Conservation (phyloP, 2,113 vertebrate genomes). For the Kobus ellipsiprymnus region DNA sequence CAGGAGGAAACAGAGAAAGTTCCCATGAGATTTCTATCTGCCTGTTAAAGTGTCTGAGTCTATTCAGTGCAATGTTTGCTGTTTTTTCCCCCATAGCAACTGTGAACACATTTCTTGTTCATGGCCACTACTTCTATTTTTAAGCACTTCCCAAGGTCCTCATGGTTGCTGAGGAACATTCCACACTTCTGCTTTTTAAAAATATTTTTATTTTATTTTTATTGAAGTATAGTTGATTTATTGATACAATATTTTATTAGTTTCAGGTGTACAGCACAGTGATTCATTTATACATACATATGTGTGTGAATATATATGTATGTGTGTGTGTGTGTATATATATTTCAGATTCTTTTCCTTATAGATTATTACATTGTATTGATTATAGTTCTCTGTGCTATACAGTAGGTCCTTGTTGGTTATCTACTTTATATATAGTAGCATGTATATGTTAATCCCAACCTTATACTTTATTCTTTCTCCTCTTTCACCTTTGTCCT, state of each 20-base stretch:
- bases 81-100: not conserved
- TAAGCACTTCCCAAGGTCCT: not conserved
- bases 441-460: not conserved
- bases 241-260: not conserved
- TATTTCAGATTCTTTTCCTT: not conserved
- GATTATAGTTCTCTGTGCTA: not conserved
- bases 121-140: not conserved
- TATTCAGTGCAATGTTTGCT: not conserved
- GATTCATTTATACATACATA: not conserved
- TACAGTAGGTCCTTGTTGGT: not conserved
- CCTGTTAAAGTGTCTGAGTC: not conserved
- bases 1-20: not conserved
- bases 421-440: not conserved
- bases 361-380: not conserved
- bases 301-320: not conserved
- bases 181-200: not conserved
- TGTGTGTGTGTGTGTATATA: not conserved
- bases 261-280: not conserved
- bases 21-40: not conserved
- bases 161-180: not conserved
- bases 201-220: not conserved
- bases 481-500: not conserved
- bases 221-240: not conserved
- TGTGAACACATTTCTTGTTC: not conserved
- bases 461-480: not conserved